These are phyloP conservation scores for Bufotes viridis DNA, from an alignment of 2,797 vertebrate species.

Conservation along the genomic window DNA sequence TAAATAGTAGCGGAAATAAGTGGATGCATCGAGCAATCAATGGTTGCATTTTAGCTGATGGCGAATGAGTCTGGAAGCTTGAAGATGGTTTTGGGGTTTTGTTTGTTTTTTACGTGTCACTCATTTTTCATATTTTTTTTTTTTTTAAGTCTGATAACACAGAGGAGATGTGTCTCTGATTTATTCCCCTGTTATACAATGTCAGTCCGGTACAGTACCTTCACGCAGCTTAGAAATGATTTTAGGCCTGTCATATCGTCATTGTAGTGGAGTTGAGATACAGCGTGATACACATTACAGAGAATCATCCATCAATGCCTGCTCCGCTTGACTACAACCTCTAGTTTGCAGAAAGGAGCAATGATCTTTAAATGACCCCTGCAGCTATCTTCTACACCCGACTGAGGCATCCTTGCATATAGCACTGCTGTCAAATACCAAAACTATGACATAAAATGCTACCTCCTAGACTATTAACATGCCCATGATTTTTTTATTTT, in stretches of 20 bases:
- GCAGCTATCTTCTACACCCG: constrained; percentile 53
- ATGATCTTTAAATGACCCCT: constrained; percentile 56
- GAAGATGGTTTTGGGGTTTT: background rate
- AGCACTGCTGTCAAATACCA: background rate
- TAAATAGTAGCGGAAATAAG: background rate
- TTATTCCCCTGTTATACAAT: background rate
- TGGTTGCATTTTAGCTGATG: background rate
- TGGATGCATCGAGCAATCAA: background rate
- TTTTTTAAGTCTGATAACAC: background rate
- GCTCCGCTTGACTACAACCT: constrained; percentile 8
- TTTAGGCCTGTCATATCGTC: constrained; percentile 51
- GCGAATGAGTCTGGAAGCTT: background rate
- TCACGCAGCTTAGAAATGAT: constrained; percentile 42
- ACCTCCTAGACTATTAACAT: background rate
- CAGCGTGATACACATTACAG: constrained; percentile 50
- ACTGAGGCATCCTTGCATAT: constrained; percentile 26
- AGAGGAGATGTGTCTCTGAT: background rate
- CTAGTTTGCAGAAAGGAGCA: constrained; percentile 43
- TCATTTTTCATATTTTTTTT: background rate
- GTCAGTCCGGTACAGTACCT: constrained; percentile 4
- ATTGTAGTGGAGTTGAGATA: constrained; percentile 43
- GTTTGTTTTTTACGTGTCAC: background rate
- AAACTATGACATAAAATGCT: background rate
- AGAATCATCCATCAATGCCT: constrained; percentile 53
- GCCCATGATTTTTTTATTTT: background rate